Conservation (phyloP, 2,888 invertebrate genomes). For the Lymantria monacha region DNA sequence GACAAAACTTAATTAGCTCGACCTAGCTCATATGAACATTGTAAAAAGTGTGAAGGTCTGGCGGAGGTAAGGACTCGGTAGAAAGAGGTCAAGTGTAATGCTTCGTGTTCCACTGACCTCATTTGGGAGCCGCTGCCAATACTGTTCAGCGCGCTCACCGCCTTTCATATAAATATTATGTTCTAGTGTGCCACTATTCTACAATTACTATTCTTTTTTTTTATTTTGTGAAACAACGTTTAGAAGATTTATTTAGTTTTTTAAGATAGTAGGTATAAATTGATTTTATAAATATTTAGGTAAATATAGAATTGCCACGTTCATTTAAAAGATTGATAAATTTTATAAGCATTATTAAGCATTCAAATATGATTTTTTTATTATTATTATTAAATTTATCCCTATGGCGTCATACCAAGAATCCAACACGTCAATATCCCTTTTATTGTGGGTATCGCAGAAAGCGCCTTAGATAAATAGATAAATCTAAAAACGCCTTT, state of each 20-base stretch:
- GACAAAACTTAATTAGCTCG: slow-evolving; percentile 76
- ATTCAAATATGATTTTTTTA: too few relatives aligned
- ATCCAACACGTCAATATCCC: too few relatives aligned
- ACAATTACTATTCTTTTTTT: slow-evolving; percentile 41
- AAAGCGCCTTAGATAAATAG: too few relatives aligned
- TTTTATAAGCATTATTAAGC: too few relatives aligned
- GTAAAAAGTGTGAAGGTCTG: slow-evolving; percentile 82
- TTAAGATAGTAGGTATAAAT: not conserved
- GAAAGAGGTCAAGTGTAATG: slow-evolving; percentile 82
- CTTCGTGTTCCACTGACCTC: slow-evolving; percentile 80
- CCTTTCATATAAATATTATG: slow-evolving; percentile 66
- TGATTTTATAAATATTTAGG: not conserved
- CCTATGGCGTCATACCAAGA: too few relatives aligned
- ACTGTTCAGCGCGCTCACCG: slow-evolving; percentile 54
- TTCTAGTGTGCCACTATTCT: slow-evolving; percentile 63
- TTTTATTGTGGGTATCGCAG: too few relatives aligned
- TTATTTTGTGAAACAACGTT: slow-evolving; percentile 24
- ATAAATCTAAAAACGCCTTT: too few relatives aligned
- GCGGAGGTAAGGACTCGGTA: slow-evolving; percentile 79
- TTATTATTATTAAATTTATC: too few relatives aligned
- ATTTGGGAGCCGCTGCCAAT: slow-evolving; percentile 61
- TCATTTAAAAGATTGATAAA: too few relatives aligned
- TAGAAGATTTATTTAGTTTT: slow-evolving; percentile 1
- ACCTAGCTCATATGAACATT: slow-evolving; percentile 79
- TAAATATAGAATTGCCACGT: too few relatives aligned